phyloP scores from a whole-genome alignment of 2,797 vertebrate genomes.

The Mus minutoides region DNA sequence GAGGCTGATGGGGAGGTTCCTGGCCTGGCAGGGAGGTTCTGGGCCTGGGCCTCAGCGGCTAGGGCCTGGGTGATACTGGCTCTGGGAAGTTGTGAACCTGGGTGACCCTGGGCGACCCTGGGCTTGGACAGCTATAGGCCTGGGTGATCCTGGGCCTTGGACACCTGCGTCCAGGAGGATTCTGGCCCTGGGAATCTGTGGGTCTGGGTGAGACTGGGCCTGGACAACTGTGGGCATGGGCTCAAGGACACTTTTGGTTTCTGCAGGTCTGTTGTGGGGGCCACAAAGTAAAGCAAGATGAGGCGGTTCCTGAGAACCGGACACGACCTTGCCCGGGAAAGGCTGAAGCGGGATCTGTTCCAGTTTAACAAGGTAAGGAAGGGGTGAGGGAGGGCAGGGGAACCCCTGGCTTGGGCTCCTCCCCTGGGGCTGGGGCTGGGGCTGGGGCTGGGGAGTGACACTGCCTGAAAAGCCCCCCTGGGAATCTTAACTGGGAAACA shows the following conservation, averaged over 20 bases:
- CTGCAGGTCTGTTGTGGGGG: conserved; percentile 48
- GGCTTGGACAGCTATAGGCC: not conserved
- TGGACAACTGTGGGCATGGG: not conserved
- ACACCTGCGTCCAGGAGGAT: not conserved
- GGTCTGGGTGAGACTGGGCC: not conserved
- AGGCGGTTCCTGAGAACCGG: conserved; percentile 96
- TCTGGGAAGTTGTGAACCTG: not conserved
- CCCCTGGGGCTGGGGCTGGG: not conserved
- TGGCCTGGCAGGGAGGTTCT: too few relatives aligned
- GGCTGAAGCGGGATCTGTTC: conserved; percentile 96
- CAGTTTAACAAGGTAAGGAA: conserved; percentile 95
- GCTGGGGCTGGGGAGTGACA: too few relatives aligned
- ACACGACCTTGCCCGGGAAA: conserved; percentile 94
- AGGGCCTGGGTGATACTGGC: not conserved
- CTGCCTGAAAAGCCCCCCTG: not conserved
- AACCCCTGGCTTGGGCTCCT: not conserved
- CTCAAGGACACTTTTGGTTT: not conserved
- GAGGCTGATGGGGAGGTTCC: not conserved
- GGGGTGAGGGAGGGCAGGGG: conserved; percentile 71
- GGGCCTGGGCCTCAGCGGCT: not conserved
- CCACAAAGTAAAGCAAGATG: conserved; percentile 87
- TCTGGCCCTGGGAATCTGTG: not conserved
- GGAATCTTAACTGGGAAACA: not conserved
- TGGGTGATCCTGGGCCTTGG: not conserved
- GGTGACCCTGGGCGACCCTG: not conserved